Evolutionary conservation across 2,888 invertebrate species (phyloP).

Genomic region (Hartigia nigra): DNA sequence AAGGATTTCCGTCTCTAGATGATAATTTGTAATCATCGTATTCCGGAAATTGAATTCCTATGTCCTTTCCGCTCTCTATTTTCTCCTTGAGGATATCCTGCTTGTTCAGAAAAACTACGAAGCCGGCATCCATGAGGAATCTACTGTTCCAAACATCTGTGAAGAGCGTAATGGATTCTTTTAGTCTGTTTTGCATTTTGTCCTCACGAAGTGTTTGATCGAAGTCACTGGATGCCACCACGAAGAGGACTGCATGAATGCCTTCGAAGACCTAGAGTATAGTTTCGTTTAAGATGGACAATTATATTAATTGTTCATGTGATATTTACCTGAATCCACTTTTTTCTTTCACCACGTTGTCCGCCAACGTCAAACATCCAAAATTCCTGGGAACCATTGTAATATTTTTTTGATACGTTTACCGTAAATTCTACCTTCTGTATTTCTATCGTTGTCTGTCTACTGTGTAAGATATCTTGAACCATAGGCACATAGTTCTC

Average conservation of each 20-base stretch:
- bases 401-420: slow-evolving; percentile 76
- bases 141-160: slow-evolving; percentile 84
- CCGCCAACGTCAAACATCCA: slow-evolving; percentile 90
- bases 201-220: slow-evolving; percentile 83
- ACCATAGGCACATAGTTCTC: slow-evolving; percentile 77
- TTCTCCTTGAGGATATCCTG: slow-evolving; percentile 81
- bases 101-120: slow-evolving; percentile 86
- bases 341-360: slow-evolving; percentile 82
- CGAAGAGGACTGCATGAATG: slow-evolving; percentile 82
- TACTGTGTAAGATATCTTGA: slow-evolving; percentile 81
- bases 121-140: slow-evolving; percentile 79
- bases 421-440: slow-evolving; percentile 81
- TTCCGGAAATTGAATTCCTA: slow-evolving; percentile 76
- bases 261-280: slow-evolving; percentile 79
- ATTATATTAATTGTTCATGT: slow-evolving; percentile 4
- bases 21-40: slow-evolving; percentile 69
- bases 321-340: slow-evolving; percentile 78
- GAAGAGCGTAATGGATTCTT: slow-evolving; percentile 79
- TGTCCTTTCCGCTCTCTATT: slow-evolving; percentile 73
- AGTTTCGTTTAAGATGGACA: background rate
- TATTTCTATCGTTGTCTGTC: slow-evolving; percentile 79
- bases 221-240: slow-evolving; percentile 84
- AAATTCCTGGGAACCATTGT: slow-evolving; percentile 78
- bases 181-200: slow-evolving; percentile 74
- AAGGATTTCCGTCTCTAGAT: slow-evolving; percentile 65